phyloP scores from a whole-genome alignment of 2,797 vertebrate species.

The Falco peregrinus region DNA sequence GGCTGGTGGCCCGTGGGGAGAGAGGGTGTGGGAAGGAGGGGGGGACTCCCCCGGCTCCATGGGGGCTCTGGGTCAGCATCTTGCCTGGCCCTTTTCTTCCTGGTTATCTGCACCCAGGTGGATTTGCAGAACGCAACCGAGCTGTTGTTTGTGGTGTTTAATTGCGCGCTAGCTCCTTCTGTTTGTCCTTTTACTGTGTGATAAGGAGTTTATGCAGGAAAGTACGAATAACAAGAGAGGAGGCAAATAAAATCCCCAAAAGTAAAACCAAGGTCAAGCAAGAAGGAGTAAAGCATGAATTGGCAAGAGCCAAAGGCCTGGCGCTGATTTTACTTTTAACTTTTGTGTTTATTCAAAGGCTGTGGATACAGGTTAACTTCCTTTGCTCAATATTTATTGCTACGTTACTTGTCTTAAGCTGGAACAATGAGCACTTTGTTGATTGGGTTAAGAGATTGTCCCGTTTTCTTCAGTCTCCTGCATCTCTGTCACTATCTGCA shows the following conservation, averaged over 20 bases:
- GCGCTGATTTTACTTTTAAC: constrained; percentile 59
- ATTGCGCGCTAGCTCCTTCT: not conserved
- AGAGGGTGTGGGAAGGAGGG: not conserved
- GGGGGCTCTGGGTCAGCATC: not conserved
- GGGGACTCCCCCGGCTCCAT: not conserved
- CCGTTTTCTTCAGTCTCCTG: not conserved
- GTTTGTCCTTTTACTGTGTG: not conserved
- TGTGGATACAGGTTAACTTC: constrained; percentile 68
- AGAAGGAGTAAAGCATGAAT: constrained; percentile 1
- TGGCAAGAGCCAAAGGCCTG: constrained; percentile 47
- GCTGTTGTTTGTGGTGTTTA: not conserved
- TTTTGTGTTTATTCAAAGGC: constrained; percentile 65
- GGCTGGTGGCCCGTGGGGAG: fast-evolving
- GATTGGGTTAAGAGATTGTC: constrained; percentile 52
- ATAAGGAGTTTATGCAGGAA: constrained; percentile 6
- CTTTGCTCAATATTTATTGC: constrained; percentile 65
- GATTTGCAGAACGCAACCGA: not conserved
- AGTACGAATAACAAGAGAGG: not conserved
- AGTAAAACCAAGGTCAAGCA: constrained; percentile 21
- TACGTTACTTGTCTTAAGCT: constrained; percentile 43
- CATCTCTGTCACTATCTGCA: not conserved
- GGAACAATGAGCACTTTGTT: constrained; percentile 66
- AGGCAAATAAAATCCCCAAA: constrained; percentile 41
- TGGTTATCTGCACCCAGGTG: not conserved
- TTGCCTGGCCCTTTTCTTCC: not conserved